Evolutionary conservation across 2,797 vertebrate species (phyloP).

Genomic region (Tokudaia tokunoshimensis): DNA sequence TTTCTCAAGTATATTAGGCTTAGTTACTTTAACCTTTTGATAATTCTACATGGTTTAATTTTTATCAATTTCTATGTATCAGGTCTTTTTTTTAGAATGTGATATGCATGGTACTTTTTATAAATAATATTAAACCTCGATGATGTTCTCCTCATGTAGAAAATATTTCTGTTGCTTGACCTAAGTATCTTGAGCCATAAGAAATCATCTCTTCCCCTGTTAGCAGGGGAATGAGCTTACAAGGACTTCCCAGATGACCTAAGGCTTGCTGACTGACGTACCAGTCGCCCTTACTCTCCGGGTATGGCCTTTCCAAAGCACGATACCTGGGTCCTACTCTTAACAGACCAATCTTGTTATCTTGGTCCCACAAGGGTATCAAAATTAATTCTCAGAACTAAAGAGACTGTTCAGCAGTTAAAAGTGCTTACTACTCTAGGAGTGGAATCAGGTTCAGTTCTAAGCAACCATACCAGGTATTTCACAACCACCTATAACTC

Average conservation of each 20-base stretch:
- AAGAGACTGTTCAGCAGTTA: neutral
- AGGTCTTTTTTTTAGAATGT: neutral
- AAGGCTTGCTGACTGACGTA: neutral
- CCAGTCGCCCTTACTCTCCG: neutral
- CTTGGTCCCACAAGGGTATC: neutral
- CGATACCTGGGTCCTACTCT: neutral
- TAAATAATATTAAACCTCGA: constrained; percentile 38
- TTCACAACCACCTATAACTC: neutral
- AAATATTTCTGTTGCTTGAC: neutral
- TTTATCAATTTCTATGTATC: neutral
- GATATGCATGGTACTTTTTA: neutral
- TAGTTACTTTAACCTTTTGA: constrained; percentile 34
- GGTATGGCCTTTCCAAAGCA: neutral
- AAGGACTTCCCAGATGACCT: neutral
- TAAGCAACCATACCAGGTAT: neutral
- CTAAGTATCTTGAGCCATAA: neutral
- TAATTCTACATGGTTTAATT: constrained; percentile 33
- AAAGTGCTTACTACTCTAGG: neutral
- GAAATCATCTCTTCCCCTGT: neutral
- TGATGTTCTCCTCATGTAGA: neutral
- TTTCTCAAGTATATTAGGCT: neutral
- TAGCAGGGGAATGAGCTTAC: neutral
- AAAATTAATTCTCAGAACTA: neutral
- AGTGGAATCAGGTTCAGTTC: neutral
- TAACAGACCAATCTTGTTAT: neutral